Evolutionary conservation across 2,888 invertebrate species (phyloP).

Genomic region (Eilema depressum): DNA sequence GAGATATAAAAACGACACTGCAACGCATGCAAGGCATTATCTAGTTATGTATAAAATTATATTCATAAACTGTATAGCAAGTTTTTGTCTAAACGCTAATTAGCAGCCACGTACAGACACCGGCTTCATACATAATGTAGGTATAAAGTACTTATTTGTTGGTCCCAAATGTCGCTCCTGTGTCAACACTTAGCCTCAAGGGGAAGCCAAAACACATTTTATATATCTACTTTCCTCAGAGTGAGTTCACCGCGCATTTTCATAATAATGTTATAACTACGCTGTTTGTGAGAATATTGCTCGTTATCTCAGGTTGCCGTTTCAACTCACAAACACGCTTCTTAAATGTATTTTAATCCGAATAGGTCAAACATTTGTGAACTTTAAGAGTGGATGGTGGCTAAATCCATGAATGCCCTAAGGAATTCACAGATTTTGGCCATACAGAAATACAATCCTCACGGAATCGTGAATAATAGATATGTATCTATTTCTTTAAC

Average conservation of each 20-base stretch:
- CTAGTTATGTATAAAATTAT: too few species aligned
- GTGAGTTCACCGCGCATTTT: conserved; percentile 57
- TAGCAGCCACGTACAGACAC: not conserved
- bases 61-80: not conserved
- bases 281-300: conserved; percentile 63
- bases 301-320: conserved; percentile 54
- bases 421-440: not conserved
- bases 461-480: not conserved
- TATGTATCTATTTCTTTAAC: not conserved
- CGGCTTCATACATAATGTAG: not conserved
- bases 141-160: conserved; percentile 33
- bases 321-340: conserved; percentile 18
- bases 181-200: conserved; percentile 51
- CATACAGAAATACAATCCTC: not conserved
- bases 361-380: not conserved
- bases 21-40: too few species aligned
- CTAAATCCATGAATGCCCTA: not conserved
- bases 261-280: conserved; percentile 52
- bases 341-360: not conserved
- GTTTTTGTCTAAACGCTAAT: not conserved
- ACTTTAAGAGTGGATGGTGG: not conserved
- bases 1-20: too few species aligned
- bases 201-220: conserved; percentile 59
- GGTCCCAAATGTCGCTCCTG: conserved; percentile 44
- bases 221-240: conserved; percentile 42